Conservation (phyloP, 2,888 invertebrate species). For the Melolontha melolontha region DNA sequence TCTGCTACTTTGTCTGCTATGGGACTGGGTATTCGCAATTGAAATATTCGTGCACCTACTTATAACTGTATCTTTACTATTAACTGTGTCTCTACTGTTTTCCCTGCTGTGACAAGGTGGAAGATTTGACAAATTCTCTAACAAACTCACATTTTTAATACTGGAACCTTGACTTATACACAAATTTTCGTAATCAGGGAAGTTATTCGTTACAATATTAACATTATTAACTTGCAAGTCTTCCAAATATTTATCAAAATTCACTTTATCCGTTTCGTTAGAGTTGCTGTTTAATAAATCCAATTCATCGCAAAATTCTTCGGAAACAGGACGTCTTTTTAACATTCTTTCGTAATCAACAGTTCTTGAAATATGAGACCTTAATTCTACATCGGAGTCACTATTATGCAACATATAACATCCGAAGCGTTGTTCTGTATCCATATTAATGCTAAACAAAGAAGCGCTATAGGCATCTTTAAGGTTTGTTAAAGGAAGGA, state of each 20-base stretch:
- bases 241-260: constrained; percentile 77
- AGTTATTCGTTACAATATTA: constrained; percentile 21
- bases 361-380: constrained; percentile 54
- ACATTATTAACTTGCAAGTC: constrained; percentile 72
- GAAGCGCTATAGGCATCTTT: constrained; percentile 53
- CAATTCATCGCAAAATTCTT: constrained; percentile 79
- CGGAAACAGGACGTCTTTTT: constrained; percentile 80
- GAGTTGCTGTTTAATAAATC: constrained; percentile 71
- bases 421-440: constrained; percentile 49
- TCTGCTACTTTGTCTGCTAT: constrained; percentile 50
- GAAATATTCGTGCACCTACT: constrained; percentile 30
- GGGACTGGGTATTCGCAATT: constrained; percentile 34
- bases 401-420: constrained; percentile 61
- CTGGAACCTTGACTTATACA: constrained; percentile 49
- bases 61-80: constrained; percentile 42
- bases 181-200: constrained; percentile 61
- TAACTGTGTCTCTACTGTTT: constrained; percentile 46
- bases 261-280: constrained; percentile 70
- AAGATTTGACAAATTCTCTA: constrained; percentile 44
- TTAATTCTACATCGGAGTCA: constrained; percentile 64
- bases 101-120: constrained; percentile 44
- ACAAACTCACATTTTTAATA: constrained; percentile 36
- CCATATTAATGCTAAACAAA: constrained; percentile 54
- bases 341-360: constrained; percentile 59
- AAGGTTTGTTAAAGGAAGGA: constrained; percentile 46